Base-by-base conservation (phyloP, 2,797 vertebrate species). In the Neostethus bicornis region DNA sequence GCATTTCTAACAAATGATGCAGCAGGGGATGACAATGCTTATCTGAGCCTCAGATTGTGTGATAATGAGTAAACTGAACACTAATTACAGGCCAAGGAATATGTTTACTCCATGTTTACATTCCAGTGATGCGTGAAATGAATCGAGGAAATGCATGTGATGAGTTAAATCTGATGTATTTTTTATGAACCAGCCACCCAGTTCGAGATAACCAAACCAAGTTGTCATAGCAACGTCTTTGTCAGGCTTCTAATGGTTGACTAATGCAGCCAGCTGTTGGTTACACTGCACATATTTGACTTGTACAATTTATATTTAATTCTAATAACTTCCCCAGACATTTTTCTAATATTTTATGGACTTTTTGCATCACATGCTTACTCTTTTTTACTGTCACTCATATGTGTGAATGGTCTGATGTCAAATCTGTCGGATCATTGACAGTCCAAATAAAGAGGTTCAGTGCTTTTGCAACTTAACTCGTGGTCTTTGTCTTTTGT, bases 51-150 rank as follows among this genome's bases (percentile, higher is more conserved):
- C 71, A 64, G 44, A 69, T 56, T 3, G 73, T 83, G 85, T 77
- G 65, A 83, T 81, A 75, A 73, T 73, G 80, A 83, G 79, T 85
- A 83, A 84, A 80, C 79, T 32, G 46, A 88, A 89, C 87, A 89
- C 87, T 88, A 87, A 85, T 56, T 80, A 85, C 77, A 80, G 88
- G 88, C 87, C 88, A 90, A 88, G 85, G 87, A 90, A 86, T 74
- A 85, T 73, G 88, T 91, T 89, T 91, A 91, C 88, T 85, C 81
- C 76, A 81, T 91, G 88, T 90, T 91, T 91, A 91, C 90, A 89
- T 91, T 91, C 86, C 84, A 90, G 73, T 75, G 77, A 81, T 77
- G 67, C 66, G 50, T 73, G 77, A 81, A 79, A 83, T 66, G 54
- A 75, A 59, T 82, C 75, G 72, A n/a, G 79, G 56, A 65, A 75